Evolutionary conservation across 2,113 vertebrate species (phyloP), one percentile per base, ranked within the genome.

Genomic region (Scomber japonicus): DNA sequence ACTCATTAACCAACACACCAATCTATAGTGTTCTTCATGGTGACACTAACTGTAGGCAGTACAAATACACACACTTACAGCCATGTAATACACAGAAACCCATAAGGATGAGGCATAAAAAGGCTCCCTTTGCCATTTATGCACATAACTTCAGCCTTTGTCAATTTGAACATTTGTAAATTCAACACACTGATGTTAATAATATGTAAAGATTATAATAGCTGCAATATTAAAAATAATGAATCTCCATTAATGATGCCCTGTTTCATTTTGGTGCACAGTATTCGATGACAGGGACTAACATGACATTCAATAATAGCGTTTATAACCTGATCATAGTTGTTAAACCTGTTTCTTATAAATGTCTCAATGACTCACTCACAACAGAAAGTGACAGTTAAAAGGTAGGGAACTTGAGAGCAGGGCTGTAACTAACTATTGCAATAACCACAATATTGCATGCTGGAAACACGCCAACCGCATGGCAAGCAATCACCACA

Each of bases 21-120:
- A 86, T 84, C 82, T 78, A 78, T 85, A 81, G 81, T 69, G 75
- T 90, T 85, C 82, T 89, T 92, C 89, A 91, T 59, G 27, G 71
- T 71, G 81, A 91, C 80, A 83, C 70, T 50, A 86, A 85, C 75
- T 67, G 75, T 73, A 66, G 70, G 67, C 68, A 72, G 73, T 59
- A 70, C 35, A 27, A 14, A 78, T 57, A 66, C 65, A 70, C 65
- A 70, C 53, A 56, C 40, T 15, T 16, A 44, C 0, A 63, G 9
- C 24, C 21, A 48, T 75, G 57, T 13, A 55, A 62, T 49, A 60
- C 68, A 62, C 71, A 71, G 4, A 78, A 31, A 69, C 21, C 44
- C 78, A 65, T 2, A 53, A 59, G 54, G 59, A 80, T 15, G 57
- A 17, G 45, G 44, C 5, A 19, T 45, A 5, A 56, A 65, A 4